Percentiles rank a stretch among this genome's conserved stretches.
Evolutionary conservation across 1,140 invertebrate genomes (phyloP).

Genomic region (Leptopilina clavipes): DNA sequence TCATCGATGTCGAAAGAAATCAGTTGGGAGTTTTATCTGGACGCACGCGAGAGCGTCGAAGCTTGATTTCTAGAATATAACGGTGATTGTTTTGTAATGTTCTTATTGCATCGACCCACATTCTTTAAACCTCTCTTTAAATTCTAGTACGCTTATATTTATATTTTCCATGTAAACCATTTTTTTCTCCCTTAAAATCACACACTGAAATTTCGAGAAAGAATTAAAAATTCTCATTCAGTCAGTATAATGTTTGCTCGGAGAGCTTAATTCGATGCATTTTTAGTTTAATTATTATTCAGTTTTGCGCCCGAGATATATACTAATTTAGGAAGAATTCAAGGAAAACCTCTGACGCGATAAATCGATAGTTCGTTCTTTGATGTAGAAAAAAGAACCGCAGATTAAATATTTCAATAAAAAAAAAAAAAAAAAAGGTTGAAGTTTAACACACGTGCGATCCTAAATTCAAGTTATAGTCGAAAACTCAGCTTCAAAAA

Average conservation of each 20-base stretch:
- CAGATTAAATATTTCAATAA: slow-evolving; percentile 4
- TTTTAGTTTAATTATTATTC: no score
- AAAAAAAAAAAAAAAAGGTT: neutral
- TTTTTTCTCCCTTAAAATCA: neutral
- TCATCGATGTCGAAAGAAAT: slow-evolving; percentile 14
- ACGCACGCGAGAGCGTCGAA: slow-evolving; percentile 19
- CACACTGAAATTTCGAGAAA: no score
- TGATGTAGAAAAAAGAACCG: slow-evolving; percentile 33
- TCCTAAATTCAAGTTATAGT: neutral
- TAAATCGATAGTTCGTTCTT: slow-evolving; percentile 35
- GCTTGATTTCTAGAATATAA: slow-evolving; percentile 30
- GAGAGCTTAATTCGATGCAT: no score
- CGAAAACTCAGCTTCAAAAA: neutral
- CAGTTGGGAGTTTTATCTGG: slow-evolving; percentile 16
- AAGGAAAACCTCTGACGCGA: slow-evolving; percentile 12
- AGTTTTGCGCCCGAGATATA: neutral
- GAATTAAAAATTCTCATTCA: no score
- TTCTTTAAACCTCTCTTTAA: slow-evolving; percentile 34
- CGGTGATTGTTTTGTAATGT: slow-evolving; percentile 23
- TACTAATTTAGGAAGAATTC: neutral
- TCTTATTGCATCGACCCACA: slow-evolving; percentile 32
- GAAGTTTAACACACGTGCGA: neutral
- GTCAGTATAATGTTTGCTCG: no score
- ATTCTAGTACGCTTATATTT: slow-evolving; percentile 30
- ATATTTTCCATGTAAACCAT: neutral